A percentile compares a stretch with the other conserved stretches of the same genome.
These are phyloP conservation scores for Botia almorhae DNA, from an alignment of 2,797 vertebrate genomes.

Conservation along the genomic window DNA sequence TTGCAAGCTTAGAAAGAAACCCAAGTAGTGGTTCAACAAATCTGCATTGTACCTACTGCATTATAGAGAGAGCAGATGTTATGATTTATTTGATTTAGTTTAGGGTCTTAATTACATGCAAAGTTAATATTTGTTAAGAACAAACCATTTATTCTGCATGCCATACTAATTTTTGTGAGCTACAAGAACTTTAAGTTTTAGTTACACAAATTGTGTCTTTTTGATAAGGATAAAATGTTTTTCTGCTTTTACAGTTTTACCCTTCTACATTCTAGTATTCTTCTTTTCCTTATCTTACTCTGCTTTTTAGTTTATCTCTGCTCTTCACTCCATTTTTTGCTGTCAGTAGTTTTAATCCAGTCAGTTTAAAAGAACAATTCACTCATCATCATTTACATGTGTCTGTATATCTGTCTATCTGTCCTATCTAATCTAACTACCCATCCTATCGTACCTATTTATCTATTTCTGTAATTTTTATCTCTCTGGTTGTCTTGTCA, in stretches of 20 bases:
- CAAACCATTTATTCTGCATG: not conserved
- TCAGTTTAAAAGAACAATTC: not conserved
- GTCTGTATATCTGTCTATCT: not conserved
- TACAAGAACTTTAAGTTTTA: not conserved
- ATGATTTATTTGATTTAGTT: conserved; percentile 2
- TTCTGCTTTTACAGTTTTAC: not conserved
- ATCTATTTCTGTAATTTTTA: not conserved
- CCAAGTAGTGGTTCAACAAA: conserved; percentile 11
- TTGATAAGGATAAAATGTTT: not conserved
- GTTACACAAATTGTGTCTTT: not conserved
- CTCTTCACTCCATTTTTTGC: not conserved
- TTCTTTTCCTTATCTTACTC: not conserved
- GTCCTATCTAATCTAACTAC: not conserved
- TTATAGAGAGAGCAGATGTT: conserved; percentile 25
- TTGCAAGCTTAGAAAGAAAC: conserved; percentile 9
- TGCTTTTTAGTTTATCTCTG: not conserved
- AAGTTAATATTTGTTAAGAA: not conserved
- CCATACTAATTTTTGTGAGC: not conserved
- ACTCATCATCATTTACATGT: not conserved
- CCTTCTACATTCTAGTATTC: not conserved
- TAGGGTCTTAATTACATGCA: not conserved
- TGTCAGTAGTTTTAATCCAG: not conserved
- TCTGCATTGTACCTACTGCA: conserved; percentile 5
- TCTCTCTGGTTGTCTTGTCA: conserved; percentile 18
- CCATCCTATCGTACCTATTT: not conserved